A percentile compares a stretch with the other conserved stretches of the same genome.
Conservation (phyloP, 2,797 vertebrate species). For the Dryobates pubescens region DNA sequence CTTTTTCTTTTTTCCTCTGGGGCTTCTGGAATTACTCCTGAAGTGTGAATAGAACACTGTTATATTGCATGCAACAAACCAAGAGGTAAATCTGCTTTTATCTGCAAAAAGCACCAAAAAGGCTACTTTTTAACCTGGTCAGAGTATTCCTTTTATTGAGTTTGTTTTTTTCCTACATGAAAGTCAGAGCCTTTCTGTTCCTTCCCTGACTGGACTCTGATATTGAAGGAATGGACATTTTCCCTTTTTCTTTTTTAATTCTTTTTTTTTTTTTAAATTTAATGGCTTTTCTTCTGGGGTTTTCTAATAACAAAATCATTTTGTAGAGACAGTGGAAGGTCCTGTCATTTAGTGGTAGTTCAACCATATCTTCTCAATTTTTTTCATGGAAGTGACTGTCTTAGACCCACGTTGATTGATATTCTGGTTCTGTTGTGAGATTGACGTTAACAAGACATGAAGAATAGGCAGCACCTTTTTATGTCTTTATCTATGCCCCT, state of each 20-base stretch:
- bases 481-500: background rate
- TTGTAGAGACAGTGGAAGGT: background rate
- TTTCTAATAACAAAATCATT: background rate
- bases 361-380: background rate
- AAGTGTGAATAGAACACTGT: conserved; percentile 15
- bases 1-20: conserved; percentile 45
- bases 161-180: background rate
- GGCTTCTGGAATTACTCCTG: background rate
- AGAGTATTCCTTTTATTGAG: background rate
- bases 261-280: no score
- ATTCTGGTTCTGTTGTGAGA: background rate
- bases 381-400: background rate
- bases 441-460: background rate
- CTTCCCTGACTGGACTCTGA: background rate
- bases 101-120: conserved; percentile 10
- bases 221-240: background rate
- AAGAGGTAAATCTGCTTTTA: conserved; percentile 35
- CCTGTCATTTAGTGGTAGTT: background rate
- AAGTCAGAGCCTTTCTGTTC: background rate
- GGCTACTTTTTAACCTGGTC: background rate
- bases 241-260: background rate
- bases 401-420: background rate
- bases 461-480: background rate
- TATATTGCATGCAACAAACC: background rate
- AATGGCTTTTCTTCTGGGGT: background rate